Evolutionary conservation across 1,140 invertebrate species (phyloP), one percentile per base, ranked within the genome.

Genomic region (Triops longicaudatus): DNA sequence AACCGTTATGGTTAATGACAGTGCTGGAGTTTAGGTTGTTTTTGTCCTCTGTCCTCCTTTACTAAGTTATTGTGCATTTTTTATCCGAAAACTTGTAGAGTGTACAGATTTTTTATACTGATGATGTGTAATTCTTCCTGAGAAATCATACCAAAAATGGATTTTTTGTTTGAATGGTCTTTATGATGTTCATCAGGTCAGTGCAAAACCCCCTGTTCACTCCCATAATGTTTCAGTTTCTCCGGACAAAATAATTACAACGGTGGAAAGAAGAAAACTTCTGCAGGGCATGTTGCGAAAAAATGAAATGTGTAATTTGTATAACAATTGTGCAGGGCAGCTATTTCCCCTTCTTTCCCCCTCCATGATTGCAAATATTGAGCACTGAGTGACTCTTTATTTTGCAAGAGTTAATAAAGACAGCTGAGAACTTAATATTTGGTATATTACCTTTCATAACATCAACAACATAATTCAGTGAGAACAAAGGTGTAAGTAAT

Each of bases 351-450:
- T 63, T 22, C 14, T 14, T 63, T 63, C 50, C 14, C 50, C 22
- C 50, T 22, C 50, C 22, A 14, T 17, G 50, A 63, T 63, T 63
- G 50, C 50, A 63, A 63, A 63, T 63, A 63, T 63, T 63, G 50
- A 63, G 50, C 50, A 63, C 50, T 63, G 50, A 63, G 50, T 63
- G 50, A 17, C 50, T 63, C 22, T 9, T 63, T 63, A 63, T 63
- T 63, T 63, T 63, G 50, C 50, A n/a, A 63, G 50, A 63, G 50
- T 63, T n/a, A 63, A 63, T 63, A 63, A 63, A 63, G 50, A n/a
- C 10, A 63, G n/a, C 50, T 63, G 50, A 63, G 50, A 63, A 63
- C 50, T 10, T 63, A 63, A 10, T 14, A 63, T 22, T 63, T 7
- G 50, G 3, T 1, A 14, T 63, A 14, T 63, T 63, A 1, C 14